These are phyloP conservation scores for Thumatha senex DNA, from an alignment of 2,888 invertebrate genomes.

Conservation along the genomic window DNA sequence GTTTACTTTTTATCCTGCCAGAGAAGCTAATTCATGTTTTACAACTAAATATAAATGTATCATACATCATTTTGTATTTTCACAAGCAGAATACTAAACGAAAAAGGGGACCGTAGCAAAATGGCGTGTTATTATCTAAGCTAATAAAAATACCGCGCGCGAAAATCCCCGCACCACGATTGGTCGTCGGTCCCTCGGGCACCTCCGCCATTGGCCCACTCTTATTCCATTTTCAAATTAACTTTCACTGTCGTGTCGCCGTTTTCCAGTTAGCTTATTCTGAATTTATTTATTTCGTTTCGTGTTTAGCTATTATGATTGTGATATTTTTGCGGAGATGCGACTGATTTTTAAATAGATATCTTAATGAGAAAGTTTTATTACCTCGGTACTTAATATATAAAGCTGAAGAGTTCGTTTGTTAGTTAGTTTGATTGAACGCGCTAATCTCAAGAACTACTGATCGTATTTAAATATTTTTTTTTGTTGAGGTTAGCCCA, in stretches of 20 bases:
- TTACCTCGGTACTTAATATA: no score
- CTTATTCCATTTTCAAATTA: constrained; percentile 83
- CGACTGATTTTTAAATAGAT: constrained; percentile 21
- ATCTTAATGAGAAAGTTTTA: not conserved
- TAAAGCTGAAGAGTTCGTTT: no score
- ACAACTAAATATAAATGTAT: no score
- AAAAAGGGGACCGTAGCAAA: constrained; percentile 75
- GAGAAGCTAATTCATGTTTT: no score
- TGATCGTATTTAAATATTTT: no score
- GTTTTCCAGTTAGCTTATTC: constrained; percentile 63
- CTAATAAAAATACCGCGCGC: constrained; percentile 84
- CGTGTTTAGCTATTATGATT: constrained; percentile 57
- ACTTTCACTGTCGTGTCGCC: constrained; percentile 78
- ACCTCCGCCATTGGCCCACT: constrained; percentile 66
- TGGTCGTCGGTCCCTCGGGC: constrained; percentile 68
- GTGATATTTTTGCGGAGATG: constrained; percentile 35
- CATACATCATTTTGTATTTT: constrained; percentile 4
- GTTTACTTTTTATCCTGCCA: no score
- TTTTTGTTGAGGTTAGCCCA: no score
- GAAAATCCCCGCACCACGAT: constrained; percentile 70
- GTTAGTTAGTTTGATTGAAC: no score
- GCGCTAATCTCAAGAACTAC: no score
- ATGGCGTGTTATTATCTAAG: constrained; percentile 80
- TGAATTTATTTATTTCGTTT: constrained; percentile 67
- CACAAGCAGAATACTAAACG: constrained; percentile 48